Percentiles rank a stretch among this genome's conserved stretches.
Evolutionary conservation across 2,888 invertebrate genomes (phyloP).

Genomic region (Sympetrum striolatum): DNA sequence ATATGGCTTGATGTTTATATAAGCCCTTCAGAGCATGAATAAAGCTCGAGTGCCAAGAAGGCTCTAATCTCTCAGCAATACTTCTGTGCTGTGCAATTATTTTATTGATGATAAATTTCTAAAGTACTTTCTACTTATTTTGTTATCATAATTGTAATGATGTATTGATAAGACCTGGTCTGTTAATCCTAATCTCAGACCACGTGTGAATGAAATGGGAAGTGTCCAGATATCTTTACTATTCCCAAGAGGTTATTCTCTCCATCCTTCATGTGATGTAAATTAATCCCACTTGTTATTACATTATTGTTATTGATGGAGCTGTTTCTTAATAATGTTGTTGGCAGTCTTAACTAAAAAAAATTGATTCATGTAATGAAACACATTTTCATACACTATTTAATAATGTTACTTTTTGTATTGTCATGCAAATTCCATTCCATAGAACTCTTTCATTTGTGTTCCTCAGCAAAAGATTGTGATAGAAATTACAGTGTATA

Average conservation of each 20-base stretch:
- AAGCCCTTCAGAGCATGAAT: neutral
- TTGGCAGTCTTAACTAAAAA: neutral
- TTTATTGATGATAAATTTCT: slow-evolving; percentile 38
- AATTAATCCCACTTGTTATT: slow-evolving; percentile 39
- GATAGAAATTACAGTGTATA: too few species aligned
- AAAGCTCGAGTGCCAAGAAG: neutral
- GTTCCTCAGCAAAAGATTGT: too few species aligned
- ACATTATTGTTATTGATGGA: slow-evolving; percentile 31
- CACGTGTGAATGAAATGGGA: neutral
- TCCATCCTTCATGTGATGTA: slow-evolving; percentile 40
- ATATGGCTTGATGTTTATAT: neutral
- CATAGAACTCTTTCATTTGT: too few species aligned
- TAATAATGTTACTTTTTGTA: neutral
- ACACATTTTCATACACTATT: neutral
- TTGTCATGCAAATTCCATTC: neutral
- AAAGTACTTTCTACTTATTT: slow-evolving; percentile 32
- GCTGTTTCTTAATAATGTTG: slow-evolving; percentile 38
- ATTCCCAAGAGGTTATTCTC: slow-evolving; percentile 17
- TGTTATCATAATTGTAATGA: slow-evolving; percentile 21
- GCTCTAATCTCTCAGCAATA: slow-evolving; percentile 41
- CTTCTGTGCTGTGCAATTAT: slow-evolving; percentile 39
- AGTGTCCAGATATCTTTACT: slow-evolving; percentile 24
- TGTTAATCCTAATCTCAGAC: neutral
- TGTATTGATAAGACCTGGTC: slow-evolving; percentile 8
- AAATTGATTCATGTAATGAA: neutral